These are phyloP conservation scores for Rhagium mordax DNA, from an alignment of 2,888 invertebrate genomes.

Conservation along the genomic window DNA sequence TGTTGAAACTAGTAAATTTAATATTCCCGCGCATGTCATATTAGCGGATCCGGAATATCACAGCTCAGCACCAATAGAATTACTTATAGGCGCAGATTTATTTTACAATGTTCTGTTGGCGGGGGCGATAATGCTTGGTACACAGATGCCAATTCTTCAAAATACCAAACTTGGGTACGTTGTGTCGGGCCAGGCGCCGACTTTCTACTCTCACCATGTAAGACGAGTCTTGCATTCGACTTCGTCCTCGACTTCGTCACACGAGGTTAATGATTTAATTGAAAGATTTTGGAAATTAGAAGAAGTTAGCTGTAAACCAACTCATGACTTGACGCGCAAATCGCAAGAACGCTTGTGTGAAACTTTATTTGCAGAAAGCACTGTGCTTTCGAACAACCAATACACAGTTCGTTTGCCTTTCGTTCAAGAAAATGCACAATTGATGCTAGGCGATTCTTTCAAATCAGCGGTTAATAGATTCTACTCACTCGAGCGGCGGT, in stretches of 20 bases:
- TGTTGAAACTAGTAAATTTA: background rate
- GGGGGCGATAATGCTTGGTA: background rate
- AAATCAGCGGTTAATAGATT: background rate
- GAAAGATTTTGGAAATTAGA: background rate
- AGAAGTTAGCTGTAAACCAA: background rate
- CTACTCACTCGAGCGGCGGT: background rate
- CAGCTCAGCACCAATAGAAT: background rate
- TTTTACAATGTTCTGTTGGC: background rate
- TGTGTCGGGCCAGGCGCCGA: background rate
- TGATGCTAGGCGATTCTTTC: background rate
- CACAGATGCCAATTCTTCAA: slow-evolving; percentile 5
- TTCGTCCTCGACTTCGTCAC: too few species aligned
- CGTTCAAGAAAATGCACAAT: background rate
- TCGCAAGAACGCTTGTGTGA: slow-evolving; percentile 2
- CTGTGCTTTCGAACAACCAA: background rate
- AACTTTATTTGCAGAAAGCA: background rate
- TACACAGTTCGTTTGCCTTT: background rate
- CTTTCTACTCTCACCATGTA: background rate
- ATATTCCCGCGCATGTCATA: background rate
- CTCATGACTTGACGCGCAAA: too few species aligned
- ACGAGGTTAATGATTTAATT: background rate
- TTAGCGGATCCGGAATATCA: background rate
- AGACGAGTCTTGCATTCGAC: background rate
- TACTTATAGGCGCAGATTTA: background rate
- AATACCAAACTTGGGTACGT: slow-evolving; percentile 1